These are phyloP conservation scores for Sphenopsis melanotis DNA, from an alignment of 2,797 vertebrate genomes.

Conservation along the genomic window DNA sequence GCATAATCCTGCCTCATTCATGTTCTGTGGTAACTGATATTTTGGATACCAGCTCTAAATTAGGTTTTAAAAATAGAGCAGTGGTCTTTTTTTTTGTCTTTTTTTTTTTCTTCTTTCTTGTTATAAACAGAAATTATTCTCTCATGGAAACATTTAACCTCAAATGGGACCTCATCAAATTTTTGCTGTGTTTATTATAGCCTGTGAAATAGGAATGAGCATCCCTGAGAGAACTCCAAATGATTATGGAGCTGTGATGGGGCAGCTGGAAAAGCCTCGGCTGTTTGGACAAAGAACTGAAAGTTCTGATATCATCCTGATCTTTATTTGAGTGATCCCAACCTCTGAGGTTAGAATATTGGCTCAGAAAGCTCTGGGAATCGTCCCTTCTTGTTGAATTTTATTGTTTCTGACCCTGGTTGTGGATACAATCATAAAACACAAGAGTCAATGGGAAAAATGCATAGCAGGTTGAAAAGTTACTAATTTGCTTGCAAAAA, in stretches of 20 bases:
- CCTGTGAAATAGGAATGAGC: constrained; percentile 41
- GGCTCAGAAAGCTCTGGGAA: background rate
- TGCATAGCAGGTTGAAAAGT: background rate
- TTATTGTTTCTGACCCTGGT: background rate
- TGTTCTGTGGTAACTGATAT: constrained; percentile 30
- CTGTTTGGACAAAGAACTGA: background rate
- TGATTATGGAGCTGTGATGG: background rate
- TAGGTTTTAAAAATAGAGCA: constrained; percentile 45
- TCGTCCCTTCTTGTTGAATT: background rate
- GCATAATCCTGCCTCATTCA: background rate
- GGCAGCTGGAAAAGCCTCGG: background rate
- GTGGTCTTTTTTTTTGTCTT: background rate
- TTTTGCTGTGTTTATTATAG: constrained; percentile 62
- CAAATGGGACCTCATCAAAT: constrained; percentile 49
- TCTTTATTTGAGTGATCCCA: background rate
- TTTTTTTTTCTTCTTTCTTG: background rate
- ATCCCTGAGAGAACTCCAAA: background rate
- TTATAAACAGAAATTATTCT: constrained; percentile 64
- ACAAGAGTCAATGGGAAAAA: background rate
- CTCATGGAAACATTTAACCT: constrained; percentile 67
- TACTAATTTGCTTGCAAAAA: background rate
- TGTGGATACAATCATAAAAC: background rate
- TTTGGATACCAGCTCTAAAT: constrained; percentile 40
- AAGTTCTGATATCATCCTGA: background rate
- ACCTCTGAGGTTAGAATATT: background rate